Conservation (phyloP, 2,113 vertebrate genomes). For the Coregonus clupeaformis region DNA sequence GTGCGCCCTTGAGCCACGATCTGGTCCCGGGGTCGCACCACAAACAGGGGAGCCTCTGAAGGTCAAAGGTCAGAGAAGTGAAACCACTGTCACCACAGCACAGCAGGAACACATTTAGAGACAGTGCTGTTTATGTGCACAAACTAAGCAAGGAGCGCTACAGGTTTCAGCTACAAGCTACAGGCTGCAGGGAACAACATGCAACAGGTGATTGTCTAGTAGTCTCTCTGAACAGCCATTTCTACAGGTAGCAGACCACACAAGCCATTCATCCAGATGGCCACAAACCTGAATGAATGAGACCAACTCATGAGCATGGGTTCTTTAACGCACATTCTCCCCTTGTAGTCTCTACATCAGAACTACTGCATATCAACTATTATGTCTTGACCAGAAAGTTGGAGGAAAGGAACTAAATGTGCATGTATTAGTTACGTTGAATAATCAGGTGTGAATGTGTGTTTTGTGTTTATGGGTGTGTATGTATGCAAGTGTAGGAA, state of each 20-base stretch:
- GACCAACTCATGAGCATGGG: neutral
- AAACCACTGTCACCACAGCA: neutral
- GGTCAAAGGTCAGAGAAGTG: constrained; percentile 58
- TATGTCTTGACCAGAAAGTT: constrained; percentile 19
- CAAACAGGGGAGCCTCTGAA: constrained; percentile 95
- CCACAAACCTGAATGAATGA: constrained; percentile 55
- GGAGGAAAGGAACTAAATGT: neutral
- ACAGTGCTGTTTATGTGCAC: neutral
- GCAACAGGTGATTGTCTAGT: constrained; percentile 38
- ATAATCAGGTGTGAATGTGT: neutral
- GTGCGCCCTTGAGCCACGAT: constrained; percentile 94
- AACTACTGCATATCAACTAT: constrained; percentile 17
- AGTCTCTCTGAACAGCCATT: constrained; percentile 10
- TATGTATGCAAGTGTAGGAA: neutral
- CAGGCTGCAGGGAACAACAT: constrained; percentile 46
- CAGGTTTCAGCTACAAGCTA: constrained; percentile 26
- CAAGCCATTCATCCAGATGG: constrained; percentile 59
- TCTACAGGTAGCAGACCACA: constrained; percentile 26
- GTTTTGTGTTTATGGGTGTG: constrained; percentile 25
- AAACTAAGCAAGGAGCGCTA: constrained; percentile 3
- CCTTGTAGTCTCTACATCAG: constrained; percentile 8
- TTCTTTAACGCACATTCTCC: neutral
- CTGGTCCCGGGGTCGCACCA: constrained; percentile 96
- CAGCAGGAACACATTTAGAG: constrained; percentile 16
- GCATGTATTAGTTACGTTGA: no score